Evolutionary conservation across 2,888 invertebrate species (phyloP), one percentile per base, ranked within the genome.

Genomic region (Nycteola revayana): DNA sequence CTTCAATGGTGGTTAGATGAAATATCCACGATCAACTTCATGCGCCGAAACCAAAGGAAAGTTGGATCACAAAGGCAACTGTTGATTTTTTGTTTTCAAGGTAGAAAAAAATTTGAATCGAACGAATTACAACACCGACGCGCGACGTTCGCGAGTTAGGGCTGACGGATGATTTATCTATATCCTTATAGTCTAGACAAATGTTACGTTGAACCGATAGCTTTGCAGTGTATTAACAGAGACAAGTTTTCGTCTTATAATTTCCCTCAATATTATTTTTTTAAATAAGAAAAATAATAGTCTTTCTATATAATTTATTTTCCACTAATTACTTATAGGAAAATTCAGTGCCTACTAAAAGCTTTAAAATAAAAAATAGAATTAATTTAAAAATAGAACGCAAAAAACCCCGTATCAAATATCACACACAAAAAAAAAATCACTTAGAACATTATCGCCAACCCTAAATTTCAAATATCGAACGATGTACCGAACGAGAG

Each of bases 21-120:
- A 75, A 77, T 76, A 77, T 56, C 58, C 53, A 71, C 71, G 80
- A 72, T 75, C 77, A 82, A 85, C 83, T 85, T 82, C 71, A 77
- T 75, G 73, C 73, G 65, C 67, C 67, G 72, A 75, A 84, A 73
- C 70, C 78, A 81, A 82, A 83, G 76, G 78, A 82, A 75, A 82
- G 72, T 75, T 77, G 36, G 51, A 49, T 47, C 65, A 61, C 72
- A 86, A 85, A 84, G 82, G 81, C 74, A 66, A 60, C 40, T 63
- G 71, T 60, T 70, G 65, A 68, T 66, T 74, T 81, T 82, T 79
- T 78, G 70, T 78, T 82, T 75, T 59, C 62, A 68, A 75, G 68
- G 72, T 69, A 74, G 65, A 57, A 54, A 71, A 77, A 82, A 81
- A 77, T 65, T 77, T 75, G 77, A 79, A 80, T 79, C 67, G 72